Percentiles rank a stretch among this genome's conserved stretches.
phyloP scores from a whole-genome alignment of 2,888 invertebrate species.

The Zygaena filipendulae region DNA sequence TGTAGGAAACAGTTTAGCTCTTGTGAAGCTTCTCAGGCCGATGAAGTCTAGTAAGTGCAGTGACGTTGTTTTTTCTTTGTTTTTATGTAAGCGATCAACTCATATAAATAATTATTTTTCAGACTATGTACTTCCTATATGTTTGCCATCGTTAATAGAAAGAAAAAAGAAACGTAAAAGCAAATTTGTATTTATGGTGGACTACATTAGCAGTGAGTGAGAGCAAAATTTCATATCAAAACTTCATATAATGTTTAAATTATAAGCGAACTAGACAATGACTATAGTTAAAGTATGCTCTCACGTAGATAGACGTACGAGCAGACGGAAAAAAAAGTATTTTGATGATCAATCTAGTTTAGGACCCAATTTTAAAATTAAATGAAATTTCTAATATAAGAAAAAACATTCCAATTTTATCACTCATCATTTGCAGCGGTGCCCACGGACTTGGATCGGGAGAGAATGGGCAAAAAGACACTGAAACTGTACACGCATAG shows the following conservation, averaged over 20 bases:
- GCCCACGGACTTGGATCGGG: constrained; percentile 43
- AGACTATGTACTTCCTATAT: constrained; percentile 50
- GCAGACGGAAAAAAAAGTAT: no score
- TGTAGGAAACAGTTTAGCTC: constrained; percentile 43
- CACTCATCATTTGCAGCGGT: constrained; percentile 40
- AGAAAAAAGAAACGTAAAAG: constrained; percentile 29
- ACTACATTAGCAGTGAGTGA: constrained; percentile 50
- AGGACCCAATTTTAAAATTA: no score
- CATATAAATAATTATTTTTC: constrained; percentile 19
- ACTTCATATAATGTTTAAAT: no score
- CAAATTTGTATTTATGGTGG: constrained; percentile 38
- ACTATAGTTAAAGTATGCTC: no score
- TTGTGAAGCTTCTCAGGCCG: constrained; percentile 45
- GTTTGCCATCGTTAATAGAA: constrained; percentile 37
- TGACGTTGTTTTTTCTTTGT: no score
- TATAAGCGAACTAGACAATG: no score
- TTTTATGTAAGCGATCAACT: no score
- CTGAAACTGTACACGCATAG: constrained; percentile 40
- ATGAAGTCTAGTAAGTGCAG: constrained; percentile 47
- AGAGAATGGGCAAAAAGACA: constrained; percentile 48
- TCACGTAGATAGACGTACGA: no score
- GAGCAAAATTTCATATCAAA: no score
- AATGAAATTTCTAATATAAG: no score
- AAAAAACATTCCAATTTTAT: no score
- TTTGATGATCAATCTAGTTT: no score